Percentiles rank a stretch among this genome's conserved stretches.
These are phyloP conservation scores for Decapterus maruadsi DNA, from an alignment of 2,797 vertebrate genomes.

Conservation along the genomic window DNA sequence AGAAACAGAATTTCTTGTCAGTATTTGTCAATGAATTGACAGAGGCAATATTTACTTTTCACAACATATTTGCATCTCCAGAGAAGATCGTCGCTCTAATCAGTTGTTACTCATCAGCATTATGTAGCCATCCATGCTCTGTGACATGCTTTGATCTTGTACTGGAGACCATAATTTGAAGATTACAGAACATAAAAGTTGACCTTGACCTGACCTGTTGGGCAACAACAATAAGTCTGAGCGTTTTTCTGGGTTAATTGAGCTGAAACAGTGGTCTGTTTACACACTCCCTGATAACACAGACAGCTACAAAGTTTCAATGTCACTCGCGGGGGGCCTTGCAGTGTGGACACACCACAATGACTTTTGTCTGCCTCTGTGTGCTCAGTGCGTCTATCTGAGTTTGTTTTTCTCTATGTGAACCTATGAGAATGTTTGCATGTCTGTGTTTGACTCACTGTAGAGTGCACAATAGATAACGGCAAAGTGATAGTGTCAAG, in stretches of 20 bases:
- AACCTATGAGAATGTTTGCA: conserved; percentile 30
- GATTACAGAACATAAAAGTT: conserved; percentile 22
- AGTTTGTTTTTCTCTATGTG: conserved; percentile 20
- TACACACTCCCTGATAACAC: conserved; percentile 46
- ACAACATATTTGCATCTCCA: not conserved
- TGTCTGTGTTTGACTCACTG: conserved; percentile 24
- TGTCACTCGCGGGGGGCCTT: conserved; percentile 14
- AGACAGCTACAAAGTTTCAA: conserved; percentile 11
- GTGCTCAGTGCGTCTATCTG: conserved; percentile 36
- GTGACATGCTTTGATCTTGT: not conserved
- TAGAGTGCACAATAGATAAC: conserved; percentile 7
- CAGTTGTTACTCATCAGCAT: not conserved
- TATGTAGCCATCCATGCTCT: not conserved
- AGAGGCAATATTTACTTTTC: not conserved
- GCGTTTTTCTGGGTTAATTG: conserved; percentile 28
- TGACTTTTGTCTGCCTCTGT: conserved; percentile 12
- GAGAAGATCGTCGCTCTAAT: not conserved
- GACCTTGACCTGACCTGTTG: conserved; percentile 40
- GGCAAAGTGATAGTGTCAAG: conserved; percentile 9
- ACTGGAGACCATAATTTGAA: not conserved
- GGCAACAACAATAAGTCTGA: conserved; percentile 23
- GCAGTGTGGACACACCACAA: not conserved
- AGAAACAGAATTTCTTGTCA: too few species aligned
- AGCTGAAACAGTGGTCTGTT: conserved; percentile 55
- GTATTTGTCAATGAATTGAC: not conserved